Percentiles rank a stretch among this genome's conserved stretches.
These are phyloP conservation scores for Saccostrea glomerata DNA, from an alignment of 1,140 invertebrate genomes.

Conservation along the genomic window DNA sequence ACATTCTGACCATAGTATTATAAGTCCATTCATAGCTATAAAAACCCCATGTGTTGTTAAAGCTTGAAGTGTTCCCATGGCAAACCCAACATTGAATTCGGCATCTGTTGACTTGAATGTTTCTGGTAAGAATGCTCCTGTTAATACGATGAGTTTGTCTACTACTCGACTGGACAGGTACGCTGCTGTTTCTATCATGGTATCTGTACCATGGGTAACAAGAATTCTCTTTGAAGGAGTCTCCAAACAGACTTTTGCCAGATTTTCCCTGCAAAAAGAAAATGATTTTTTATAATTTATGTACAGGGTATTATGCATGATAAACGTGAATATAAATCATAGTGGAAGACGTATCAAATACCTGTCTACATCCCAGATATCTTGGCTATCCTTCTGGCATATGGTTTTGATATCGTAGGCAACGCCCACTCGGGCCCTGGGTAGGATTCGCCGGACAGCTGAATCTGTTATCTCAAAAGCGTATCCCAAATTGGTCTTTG, in stretches of 20 bases:
- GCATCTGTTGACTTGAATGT: constrained; percentile 68
- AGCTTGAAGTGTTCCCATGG: constrained; percentile 61
- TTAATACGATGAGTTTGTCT: constrained; percentile 58
- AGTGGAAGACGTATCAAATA: constrained; percentile 1
- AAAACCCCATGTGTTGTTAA: constrained; percentile 56
- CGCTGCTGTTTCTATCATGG: constrained; percentile 64
- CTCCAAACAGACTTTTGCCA: constrained; percentile 45
- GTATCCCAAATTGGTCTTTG: constrained; percentile 61
- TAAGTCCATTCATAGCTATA: constrained; percentile 62
- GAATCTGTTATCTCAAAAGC: constrained; percentile 66
- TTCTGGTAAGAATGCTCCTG: constrained; percentile 66
- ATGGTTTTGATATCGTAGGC: constrained; percentile 44
- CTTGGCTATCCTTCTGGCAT: constrained; percentile 66
- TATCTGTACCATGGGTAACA: constrained; percentile 69
- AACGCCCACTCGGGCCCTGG: not conserved
- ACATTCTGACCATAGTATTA: constrained; percentile 48
- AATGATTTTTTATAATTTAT: not conserved
- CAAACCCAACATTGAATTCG: constrained; percentile 70
- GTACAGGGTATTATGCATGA: too few relatives aligned
- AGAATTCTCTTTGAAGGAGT: constrained; percentile 53
- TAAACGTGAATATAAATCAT: too few relatives aligned
- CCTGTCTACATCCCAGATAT: constrained; percentile 65
- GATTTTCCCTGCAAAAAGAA: constrained; percentile 46
- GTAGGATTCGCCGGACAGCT: constrained; percentile 58
- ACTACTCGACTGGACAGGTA: constrained; percentile 49